Conservation (phyloP, 2,113 vertebrate species). For the Octodon degus region DNA sequence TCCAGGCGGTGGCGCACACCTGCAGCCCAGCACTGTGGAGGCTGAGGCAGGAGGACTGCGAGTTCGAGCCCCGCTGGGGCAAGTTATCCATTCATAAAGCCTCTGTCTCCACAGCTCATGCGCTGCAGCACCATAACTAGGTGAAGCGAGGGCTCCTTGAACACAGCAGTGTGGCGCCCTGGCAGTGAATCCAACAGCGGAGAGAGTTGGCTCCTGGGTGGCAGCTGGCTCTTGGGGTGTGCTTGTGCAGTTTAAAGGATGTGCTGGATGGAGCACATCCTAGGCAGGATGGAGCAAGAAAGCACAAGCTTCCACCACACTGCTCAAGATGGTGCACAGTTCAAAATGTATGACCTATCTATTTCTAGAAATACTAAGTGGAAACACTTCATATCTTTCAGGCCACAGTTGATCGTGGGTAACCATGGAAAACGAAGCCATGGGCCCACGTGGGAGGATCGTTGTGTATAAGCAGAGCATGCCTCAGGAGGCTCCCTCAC, state of each 20-base stretch:
- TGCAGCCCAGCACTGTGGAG: neutral
- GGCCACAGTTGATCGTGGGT: too few relatives aligned
- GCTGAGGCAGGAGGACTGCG: neutral
- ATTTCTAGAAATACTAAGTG: neutral
- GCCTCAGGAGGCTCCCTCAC: neutral
- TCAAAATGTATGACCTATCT: neutral
- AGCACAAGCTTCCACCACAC: neutral
- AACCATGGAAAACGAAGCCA: neutral
- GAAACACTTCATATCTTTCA: neutral
- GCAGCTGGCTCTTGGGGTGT: accelerated
- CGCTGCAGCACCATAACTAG: too few relatives aligned
- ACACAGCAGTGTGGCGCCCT: neutral
- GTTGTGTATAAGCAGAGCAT: too few relatives aligned
- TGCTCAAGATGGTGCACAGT: too few relatives aligned
- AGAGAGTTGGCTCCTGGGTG: neutral
- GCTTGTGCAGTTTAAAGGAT: neutral
- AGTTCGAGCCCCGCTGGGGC: neutral
- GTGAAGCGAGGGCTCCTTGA: too few relatives aligned
- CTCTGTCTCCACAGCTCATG: neutral
- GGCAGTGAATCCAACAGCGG: too few relatives aligned
- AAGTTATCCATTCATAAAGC: neutral
- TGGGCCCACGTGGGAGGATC: too few relatives aligned
- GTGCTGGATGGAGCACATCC: accelerated
- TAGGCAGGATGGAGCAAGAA: too few relatives aligned
- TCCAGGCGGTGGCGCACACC: neutral